These are phyloP conservation scores for Hoplias malabaricus DNA, from an alignment of 2,113 vertebrate genomes.

Conservation along the genomic window DNA sequence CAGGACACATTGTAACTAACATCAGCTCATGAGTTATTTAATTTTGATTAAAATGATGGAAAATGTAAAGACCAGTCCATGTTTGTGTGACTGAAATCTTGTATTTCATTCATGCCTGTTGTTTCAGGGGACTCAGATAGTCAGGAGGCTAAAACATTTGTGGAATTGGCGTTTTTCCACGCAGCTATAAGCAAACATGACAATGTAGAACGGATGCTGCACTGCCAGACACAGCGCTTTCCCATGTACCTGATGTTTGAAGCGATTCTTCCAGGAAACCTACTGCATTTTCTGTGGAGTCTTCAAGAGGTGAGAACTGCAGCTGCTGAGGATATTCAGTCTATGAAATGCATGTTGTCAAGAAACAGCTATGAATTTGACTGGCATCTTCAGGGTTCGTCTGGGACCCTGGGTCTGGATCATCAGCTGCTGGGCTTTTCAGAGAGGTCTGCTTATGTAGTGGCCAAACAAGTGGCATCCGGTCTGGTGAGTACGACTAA, in stretches of 20 bases:
- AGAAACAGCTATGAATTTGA: background rate
- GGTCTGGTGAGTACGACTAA: conserved; percentile 70
- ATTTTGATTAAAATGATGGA: too few species aligned
- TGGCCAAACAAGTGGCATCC: conserved; percentile 69
- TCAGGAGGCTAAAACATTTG: conserved; percentile 60
- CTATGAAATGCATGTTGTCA: background rate
- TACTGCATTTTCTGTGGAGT: conserved; percentile 69
- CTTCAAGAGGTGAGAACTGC: conserved; percentile 60
- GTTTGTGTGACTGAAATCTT: background rate
- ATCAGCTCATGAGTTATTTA: too few species aligned
- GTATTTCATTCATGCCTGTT: background rate
- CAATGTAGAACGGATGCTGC: conserved; percentile 68
- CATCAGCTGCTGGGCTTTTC: conserved; percentile 55
- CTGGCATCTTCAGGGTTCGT: conserved; percentile 38
- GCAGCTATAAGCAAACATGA: conserved; percentile 65
- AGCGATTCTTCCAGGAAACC: conserved; percentile 63
- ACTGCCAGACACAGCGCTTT: conserved; percentile 60
- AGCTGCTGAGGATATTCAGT: background rate
- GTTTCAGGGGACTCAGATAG: conserved; percentile 54
- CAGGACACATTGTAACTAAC: too few species aligned
- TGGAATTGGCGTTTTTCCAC: conserved; percentile 65
- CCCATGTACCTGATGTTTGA: conserved; percentile 70
- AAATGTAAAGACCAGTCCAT: too few species aligned
- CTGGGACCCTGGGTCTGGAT: background rate
- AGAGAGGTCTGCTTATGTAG: conserved; percentile 66